Evolutionary conservation across 1,140 invertebrate species (phyloP), one percentile per base, ranked within the genome.

Genomic region (Aphidius ervi): DNA sequence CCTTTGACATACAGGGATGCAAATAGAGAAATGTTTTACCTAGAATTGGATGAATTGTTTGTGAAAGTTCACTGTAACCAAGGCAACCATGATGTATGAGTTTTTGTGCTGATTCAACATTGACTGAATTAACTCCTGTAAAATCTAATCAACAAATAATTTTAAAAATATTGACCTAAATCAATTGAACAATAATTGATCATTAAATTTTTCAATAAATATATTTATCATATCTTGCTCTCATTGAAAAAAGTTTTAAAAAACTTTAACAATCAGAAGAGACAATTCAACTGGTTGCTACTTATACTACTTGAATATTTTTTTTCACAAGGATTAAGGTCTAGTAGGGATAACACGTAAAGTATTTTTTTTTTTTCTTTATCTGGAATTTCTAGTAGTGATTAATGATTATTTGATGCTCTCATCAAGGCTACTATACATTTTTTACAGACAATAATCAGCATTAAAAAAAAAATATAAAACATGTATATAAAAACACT

Each of bases 21-120:
- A 82, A 65, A 16, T 75, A 62, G 40, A 81, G 69, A 58, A 73
- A 81, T 20, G 78, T 77, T 46, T 67, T 72, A 5, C 73, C 74
- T 43, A 80, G 62, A 50, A 81, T 68, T 47, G 80, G 80, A 67
- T 82, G 80, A 54, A 80, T 78, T 9, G 74, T 69, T 61, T 80
- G 77, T 5, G 77, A 78, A 52, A 80, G 65, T 64, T 78, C 75
- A 20, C 46, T 65, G 50, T 78, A 77, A 42, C 63, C 68, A 42
- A 77, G 57, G 37, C 49, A 60, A 4, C 65, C 60, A 43, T 63
- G 53, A 43, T 49, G 50, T 39, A 64, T 54, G 23, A 73, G 43
- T 40, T 63, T 67, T 64, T 75, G 75, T 50, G 71, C 76, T 49
- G 64, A 66, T 57, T 76, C 81, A 62, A 83, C 61, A 71, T 66